Percentiles rank a stretch among this genome's conserved stretches.
These are phyloP conservation scores for Microhierax caerulescens DNA, from an alignment of 2,797 vertebrate species.

Conservation along the genomic window DNA sequence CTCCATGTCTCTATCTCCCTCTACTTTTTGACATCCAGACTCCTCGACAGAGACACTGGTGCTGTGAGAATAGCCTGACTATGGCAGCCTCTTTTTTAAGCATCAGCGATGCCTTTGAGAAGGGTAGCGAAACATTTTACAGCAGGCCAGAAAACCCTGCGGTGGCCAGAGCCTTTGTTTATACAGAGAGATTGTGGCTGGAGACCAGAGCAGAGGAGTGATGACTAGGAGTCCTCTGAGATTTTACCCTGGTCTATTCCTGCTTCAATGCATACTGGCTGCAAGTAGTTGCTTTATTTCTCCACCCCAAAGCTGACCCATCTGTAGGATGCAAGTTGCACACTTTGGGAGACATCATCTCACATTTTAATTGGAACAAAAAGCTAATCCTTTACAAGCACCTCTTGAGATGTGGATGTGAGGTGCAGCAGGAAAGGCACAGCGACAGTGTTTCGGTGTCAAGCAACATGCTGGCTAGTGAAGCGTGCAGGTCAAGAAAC, in stretches of 20 bases:
- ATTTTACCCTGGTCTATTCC: not conserved
- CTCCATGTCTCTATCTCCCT: not conserved
- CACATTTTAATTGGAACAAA: not conserved
- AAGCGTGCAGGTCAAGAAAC: not conserved
- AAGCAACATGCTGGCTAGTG: not conserved
- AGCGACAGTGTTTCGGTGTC: fast-evolving
- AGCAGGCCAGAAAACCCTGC: constrained; percentile 6
- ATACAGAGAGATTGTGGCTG: not conserved
- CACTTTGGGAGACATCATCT: not conserved
- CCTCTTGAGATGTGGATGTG: not conserved
- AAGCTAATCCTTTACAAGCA: not conserved
- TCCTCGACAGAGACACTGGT: not conserved
- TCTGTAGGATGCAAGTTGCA: not conserved
- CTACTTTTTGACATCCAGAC: not conserved
- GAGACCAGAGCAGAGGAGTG: not conserved
- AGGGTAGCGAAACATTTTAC: not conserved
- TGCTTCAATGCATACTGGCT: not conserved
- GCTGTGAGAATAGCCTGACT: constrained; percentile 20
- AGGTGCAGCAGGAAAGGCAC: not conserved
- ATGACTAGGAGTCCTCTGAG: constrained; percentile 21
- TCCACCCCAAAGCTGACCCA: not conserved
- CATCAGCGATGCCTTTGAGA: not conserved
- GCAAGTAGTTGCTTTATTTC: not conserved
- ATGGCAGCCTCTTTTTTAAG: not conserved
- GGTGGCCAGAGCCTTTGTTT: constrained; percentile 33